phyloP scores from a whole-genome alignment of 2,797 vertebrate species.

The Rhynchotus rufescens region DNA sequence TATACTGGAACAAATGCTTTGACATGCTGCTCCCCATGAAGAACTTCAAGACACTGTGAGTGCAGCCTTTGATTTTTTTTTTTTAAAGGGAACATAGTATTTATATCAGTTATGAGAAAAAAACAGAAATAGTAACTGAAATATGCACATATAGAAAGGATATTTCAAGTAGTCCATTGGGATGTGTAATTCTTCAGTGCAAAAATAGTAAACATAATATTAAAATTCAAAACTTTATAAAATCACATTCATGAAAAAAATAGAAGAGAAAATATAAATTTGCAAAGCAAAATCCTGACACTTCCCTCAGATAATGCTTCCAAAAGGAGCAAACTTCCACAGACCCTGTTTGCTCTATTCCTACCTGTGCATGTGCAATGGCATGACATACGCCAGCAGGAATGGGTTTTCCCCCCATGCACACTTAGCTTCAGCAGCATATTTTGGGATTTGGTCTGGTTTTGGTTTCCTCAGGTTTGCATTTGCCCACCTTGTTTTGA shows the following conservation, averaged over 20 bases:
- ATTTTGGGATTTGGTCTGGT: neutral
- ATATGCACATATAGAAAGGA: neutral
- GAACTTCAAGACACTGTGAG: neutral
- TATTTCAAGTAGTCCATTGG: neutral
- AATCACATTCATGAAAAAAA: neutral
- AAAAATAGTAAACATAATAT: neutral
- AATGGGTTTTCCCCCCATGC: fast-evolving
- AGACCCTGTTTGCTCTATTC: neutral
- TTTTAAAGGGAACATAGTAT: neutral
- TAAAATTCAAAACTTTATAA: neutral
- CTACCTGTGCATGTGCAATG: fast-evolving
- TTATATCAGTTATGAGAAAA: neutral
- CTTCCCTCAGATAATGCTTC: neutral
- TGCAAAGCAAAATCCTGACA: neutral
- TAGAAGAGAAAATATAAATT: neutral
- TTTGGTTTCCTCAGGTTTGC: neutral
- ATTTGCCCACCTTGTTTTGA: neutral
- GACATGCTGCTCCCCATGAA: neutral
- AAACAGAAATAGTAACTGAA: neutral
- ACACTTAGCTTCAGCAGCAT: neutral
- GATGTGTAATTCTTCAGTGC: neutral
- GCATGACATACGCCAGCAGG: neutral
- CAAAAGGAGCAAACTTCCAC: neutral
- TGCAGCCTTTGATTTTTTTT: neutral
- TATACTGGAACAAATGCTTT: neutral